Evolutionary conservation across 2,113 vertebrate genomes (phyloP), one percentile per base, ranked within the genome.

Genomic region (Prochilodus magdalenae): DNA sequence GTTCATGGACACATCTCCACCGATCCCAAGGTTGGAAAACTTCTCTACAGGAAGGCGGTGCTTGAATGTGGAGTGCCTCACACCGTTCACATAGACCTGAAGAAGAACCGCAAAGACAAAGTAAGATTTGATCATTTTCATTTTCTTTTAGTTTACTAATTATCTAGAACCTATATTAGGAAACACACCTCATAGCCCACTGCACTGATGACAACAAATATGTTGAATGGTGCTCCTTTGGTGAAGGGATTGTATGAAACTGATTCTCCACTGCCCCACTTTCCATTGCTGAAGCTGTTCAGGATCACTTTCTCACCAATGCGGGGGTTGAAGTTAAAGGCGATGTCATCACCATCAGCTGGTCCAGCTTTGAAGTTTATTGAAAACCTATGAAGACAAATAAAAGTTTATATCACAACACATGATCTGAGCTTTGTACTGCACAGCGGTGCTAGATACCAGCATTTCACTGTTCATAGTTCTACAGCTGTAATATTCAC

Each of bases 11-110:
- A 79, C 70, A 47, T 69, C 20, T 55, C 70, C 75, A 8, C 0
- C 0, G 5, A 83, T 83, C 0, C 22, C 22, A 20, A 83, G n/a
- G 3, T 59, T 18, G 1, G 75, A 55, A 3, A 83, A 49, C 57
- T 66, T 83, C 29, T 79, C 75, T 40, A 83, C 20, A 0, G 82
- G 69, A 24, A 83, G 55, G 27, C 82, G 76, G 13, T 83, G 82
- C 24, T 79, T 36, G 60, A 79, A 83, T 49, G 55, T 55, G 60
- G 27, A 63, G 36, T 36, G 7, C 36, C 7, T 36, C 36, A 36
- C 36, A 36, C 36, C 75, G 74, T 79, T 83, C 22, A 79, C 82
- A 15, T 78, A 83, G 5, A 83, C 59, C 82, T 83, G 60, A 18
- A 29, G 18, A 44, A 27, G 2, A 18, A 44, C 14, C 33, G 47